Conservation (phyloP, 2,797 vertebrate species). For the Gobio occitaniae region DNA sequence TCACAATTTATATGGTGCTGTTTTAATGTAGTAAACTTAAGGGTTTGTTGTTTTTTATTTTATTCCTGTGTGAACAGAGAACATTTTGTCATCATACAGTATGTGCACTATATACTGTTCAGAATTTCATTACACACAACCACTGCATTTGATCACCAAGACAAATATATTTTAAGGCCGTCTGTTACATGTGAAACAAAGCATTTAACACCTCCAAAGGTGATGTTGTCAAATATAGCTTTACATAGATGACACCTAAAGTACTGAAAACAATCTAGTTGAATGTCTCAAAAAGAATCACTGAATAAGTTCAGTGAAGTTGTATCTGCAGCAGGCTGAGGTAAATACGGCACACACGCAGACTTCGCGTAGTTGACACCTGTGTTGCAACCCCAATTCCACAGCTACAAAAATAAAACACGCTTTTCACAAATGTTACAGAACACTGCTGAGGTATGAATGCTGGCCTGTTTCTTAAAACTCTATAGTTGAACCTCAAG, state of each 20-base stretch:
- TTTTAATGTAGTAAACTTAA: slow-evolving; percentile 7
- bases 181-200: background rate
- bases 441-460: slow-evolving; percentile 13
- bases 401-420: slow-evolving; percentile 33
- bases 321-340: background rate
- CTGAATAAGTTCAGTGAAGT: background rate
- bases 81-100: slow-evolving; percentile 21
- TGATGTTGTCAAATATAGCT: background rate
- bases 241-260: background rate
- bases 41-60: slow-evolving; percentile 4
- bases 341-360: background rate
- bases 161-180: background rate
- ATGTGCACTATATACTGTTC: background rate
- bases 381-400: slow-evolving; percentile 8
- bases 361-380: slow-evolving; percentile 30
- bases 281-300: background rate
- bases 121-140: background rate
- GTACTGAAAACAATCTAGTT: background rate
- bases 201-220: background rate
- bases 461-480: slow-evolving; percentile 23
- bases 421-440: slow-evolving; percentile 23
- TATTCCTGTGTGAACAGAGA: background rate
- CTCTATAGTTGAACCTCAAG: background rate
- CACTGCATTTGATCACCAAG: background rate
- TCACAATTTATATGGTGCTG: background rate